These are phyloP conservation scores for Stenopsyche tienmushanensis DNA, from an alignment of 1,140 invertebrate species.

Conservation along the genomic window DNA sequence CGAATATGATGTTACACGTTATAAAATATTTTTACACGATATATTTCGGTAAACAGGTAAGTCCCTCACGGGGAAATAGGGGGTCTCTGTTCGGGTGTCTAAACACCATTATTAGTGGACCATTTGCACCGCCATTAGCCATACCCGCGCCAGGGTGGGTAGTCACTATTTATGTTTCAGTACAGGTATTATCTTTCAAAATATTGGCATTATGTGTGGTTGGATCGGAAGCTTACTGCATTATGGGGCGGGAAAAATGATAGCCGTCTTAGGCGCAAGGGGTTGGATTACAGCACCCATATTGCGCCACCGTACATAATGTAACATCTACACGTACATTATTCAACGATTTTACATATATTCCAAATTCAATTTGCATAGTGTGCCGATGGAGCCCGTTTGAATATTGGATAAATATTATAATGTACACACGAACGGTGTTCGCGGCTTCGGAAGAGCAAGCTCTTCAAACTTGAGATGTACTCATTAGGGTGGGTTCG, in stretches of 20 bases:
- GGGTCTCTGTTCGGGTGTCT: constrained; percentile 20
- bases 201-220: constrained; percentile 35
- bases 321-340: background rate
- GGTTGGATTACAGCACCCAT: background rate
- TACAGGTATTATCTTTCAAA: constrained; percentile 37
- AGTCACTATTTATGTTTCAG: constrained; percentile 33
- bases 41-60: constrained; percentile 7
- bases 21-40: constrained; percentile 16
- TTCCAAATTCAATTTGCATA: constrained; percentile 5
- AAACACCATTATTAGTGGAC: constrained; percentile 39
- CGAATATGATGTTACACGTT: constrained; percentile 15
- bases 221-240: constrained; percentile 17
- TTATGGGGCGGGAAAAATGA: constrained; percentile 15
- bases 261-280: background rate
- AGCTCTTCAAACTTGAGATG: no score
- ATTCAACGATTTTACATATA: constrained; percentile 7
- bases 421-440: background rate
- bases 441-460: background rate
- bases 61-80: background rate
- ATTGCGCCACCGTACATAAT: background rate
- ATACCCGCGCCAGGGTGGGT: constrained; percentile 17
- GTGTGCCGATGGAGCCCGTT: background rate
- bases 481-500: no score
- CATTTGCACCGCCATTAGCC: constrained; percentile 29
- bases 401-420: constrained; percentile 12